Percentiles rank a stretch among this genome's conserved stretches.
Evolutionary conservation across 2,797 vertebrate species (phyloP).

Genomic region (Anguilla obscura): DNA sequence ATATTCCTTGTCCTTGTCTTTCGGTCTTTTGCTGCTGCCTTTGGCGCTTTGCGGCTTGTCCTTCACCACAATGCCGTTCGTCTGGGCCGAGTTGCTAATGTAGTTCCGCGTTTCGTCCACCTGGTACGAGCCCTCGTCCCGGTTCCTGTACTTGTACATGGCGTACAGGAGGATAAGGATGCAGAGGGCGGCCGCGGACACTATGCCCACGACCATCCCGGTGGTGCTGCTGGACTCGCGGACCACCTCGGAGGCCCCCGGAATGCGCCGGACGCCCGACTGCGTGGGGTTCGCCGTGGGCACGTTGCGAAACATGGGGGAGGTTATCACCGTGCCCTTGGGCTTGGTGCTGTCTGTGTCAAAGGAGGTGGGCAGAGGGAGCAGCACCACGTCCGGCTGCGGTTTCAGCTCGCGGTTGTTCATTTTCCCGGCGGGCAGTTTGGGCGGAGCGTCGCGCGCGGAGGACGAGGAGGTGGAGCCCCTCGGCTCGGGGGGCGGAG

Average conservation of each 20-base stretch:
- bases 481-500: slow-evolving; percentile 86
- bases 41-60: slow-evolving; percentile 86
- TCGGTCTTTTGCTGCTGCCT: slow-evolving; percentile 92
- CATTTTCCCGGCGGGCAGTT: slow-evolving; percentile 94
- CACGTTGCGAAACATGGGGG: slow-evolving; percentile 89
- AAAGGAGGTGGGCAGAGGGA: slow-evolving; percentile 87
- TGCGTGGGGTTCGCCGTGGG: slow-evolving; percentile 88
- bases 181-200: slow-evolving; percentile 87
- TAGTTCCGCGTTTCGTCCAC: slow-evolving; percentile 90
- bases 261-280: slow-evolving; percentile 82
- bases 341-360: slow-evolving; percentile 89
- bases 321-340: slow-evolving; percentile 85
- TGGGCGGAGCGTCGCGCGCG: slow-evolving; percentile 90
- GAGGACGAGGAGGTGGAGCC: slow-evolving; percentile 84
- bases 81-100: slow-evolving; percentile 92
- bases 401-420: slow-evolving; percentile 88
- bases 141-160: slow-evolving; percentile 95
- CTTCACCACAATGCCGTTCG: slow-evolving; percentile 84
- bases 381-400: slow-evolving; percentile 86
- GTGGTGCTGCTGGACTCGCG: slow-evolving; percentile 90
- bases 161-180: slow-evolving; percentile 91
- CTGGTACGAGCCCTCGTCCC: slow-evolving; percentile 90
- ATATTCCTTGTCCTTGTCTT: slow-evolving; percentile 99
- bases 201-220: slow-evolving; percentile 90
- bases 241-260: slow-evolving; percentile 88